These are phyloP conservation scores for Temnothorax curvispinosus DNA, from an alignment of 1,140 invertebrate genomes.

Conservation along the genomic window DNA sequence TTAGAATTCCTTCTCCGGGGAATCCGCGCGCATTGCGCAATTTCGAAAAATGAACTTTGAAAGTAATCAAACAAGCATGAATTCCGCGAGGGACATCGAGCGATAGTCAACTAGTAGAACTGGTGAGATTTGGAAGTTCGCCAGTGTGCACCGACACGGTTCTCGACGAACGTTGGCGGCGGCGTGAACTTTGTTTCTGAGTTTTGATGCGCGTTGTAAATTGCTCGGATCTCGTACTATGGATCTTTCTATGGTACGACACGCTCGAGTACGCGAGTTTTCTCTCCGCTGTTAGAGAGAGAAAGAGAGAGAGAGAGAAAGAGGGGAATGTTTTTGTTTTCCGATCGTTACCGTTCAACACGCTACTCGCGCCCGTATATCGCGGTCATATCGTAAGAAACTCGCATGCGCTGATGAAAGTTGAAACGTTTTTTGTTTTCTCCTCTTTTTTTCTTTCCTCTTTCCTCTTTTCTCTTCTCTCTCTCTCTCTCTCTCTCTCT, in stretches of 20 bases:
- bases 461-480: not conserved
- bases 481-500: not conserved
- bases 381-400: not conserved
- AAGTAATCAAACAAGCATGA: slow-evolving; percentile 56
- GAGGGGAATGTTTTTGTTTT: not conserved
- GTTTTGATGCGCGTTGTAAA: slow-evolving; percentile 45
- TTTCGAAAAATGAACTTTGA: slow-evolving; percentile 46
- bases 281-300: not conserved
- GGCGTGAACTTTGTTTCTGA: slow-evolving; percentile 50
- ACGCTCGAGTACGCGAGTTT: not conserved
- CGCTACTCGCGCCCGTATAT: not conserved
- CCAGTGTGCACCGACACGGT: slow-evolving; percentile 42
- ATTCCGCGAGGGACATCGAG: slow-evolving; percentile 34
- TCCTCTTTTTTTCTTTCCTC: no score
- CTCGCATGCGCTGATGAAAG: slow-evolving; percentile 22
- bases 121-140: slow-evolving; percentile 50
- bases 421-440: not conserved
- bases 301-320: no score
- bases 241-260: slow-evolving; percentile 34
- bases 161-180: slow-evolving; percentile 14
- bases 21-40: slow-evolving; percentile 18
- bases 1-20: slow-evolving; percentile 36
- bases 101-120: slow-evolving; percentile 47
- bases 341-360: slow-evolving; percentile 7
- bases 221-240: slow-evolving; percentile 44